Conservation (phyloP, 2,113 vertebrate genomes). For the Erythrocercus mccallii region DNA sequence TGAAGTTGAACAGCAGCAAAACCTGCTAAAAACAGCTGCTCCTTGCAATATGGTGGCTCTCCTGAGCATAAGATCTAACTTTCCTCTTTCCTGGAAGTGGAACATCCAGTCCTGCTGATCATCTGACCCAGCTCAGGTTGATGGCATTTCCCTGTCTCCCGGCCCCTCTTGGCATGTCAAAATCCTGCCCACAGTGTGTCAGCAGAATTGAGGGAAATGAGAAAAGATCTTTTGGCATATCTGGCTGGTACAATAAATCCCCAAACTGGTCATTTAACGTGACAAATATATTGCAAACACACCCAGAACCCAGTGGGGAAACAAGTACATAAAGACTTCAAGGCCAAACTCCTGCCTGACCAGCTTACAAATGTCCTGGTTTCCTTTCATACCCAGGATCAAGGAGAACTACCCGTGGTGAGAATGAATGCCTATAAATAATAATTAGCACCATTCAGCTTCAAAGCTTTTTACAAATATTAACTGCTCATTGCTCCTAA, state of each 20-base stretch:
- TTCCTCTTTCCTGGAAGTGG: background rate
- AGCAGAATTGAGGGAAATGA: background rate
- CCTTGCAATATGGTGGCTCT: background rate
- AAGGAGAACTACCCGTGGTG: background rate
- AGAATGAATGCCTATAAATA: conserved; percentile 6
- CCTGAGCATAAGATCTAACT: background rate
- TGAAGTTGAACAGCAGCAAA: background rate
- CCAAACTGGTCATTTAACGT: background rate
- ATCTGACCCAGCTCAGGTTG: background rate
- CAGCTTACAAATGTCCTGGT: conserved; percentile 1
- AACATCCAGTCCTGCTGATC: background rate
- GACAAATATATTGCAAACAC: background rate
- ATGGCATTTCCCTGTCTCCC: background rate
- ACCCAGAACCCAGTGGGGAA: background rate
- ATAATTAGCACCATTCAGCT: conserved; percentile 39
- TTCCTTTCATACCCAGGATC: conserved; percentile 34
- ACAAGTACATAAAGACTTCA: background rate
- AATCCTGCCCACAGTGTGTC: background rate
- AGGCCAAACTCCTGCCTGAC: background rate
- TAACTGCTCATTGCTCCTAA: background rate
- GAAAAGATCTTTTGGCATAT: background rate
- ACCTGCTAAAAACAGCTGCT: background rate
- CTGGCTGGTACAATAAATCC: background rate
- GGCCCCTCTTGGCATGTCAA: background rate
- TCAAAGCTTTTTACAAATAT: conserved; percentile 36